Base-by-base conservation (phyloP, 1,140 invertebrate genomes). In the Hormaphis cornu region DNA sequence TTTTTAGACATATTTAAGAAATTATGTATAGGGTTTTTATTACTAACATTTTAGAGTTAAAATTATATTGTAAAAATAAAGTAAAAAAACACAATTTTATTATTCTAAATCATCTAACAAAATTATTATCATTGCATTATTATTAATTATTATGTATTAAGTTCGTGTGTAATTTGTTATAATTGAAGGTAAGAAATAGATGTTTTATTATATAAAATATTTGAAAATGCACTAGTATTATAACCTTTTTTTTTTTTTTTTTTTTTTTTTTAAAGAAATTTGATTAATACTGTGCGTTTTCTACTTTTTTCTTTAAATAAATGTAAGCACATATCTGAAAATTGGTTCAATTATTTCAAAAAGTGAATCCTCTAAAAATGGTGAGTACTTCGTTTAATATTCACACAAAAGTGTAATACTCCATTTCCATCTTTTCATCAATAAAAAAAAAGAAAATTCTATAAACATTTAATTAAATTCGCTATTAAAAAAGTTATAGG, bases 111-210 rank as follows among this genome's bases (percentile, higher is more conserved):
- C 44, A 66, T 66, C 54, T 66, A 66, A 66, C 58, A 46, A 20
- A 50, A 24, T 66, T 50, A 48, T 50, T 66, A 48, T 66, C 44
- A 66, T 66, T 66, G 48, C 59, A 66, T 66, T 66, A 66, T 48
- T 66, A 33, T 66, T 26, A 66, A 50, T 66, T 44, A 66, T 30
- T 66, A 35, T 66, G n/a, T 50, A 66, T 66, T 66, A 66, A 66
- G 44, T 66, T 30, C 61, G 28, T 66, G 42, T 63, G 16, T 63
- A 63, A n/a, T n/a, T n/a, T 63, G 58, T 44, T 63, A 20, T 66
- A 35, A 50, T 66, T 50, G 44, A 66, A 66, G 61, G 61, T 66
- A 66, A 66, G 61, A 66, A 66, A 22, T 66, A 48, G 48, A 50
- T 48, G 42, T 66, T 66, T 46, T 50, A 66, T 66, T 50, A 35